Evolutionary conservation across 1,140 invertebrate genomes (phyloP), one percentile per base, ranked within the genome.

Genomic region (Drosophila saltans): DNA sequence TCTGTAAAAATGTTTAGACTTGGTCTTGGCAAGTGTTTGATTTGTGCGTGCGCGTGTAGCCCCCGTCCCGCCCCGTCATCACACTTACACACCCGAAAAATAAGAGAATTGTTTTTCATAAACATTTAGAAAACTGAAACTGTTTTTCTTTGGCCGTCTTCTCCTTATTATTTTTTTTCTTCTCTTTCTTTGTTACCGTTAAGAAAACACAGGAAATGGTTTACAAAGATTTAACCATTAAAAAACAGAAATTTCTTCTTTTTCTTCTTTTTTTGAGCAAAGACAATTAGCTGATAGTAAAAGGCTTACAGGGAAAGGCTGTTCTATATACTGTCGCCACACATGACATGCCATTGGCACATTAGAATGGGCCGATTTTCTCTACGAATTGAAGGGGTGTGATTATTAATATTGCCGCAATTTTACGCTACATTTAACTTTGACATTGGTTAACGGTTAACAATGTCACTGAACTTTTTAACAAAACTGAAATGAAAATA

Each of bases 1-100:
- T 89, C 80, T 88, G 84, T 88, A 89, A 89, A 88, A 88, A 88
- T 88, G 84, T 88, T 88, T 88, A 88, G 84, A 88, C 80, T 88
- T 78, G 66, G 70, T 74, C 74, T 70, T 80, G 73, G 84, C 68
- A 68, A 65, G 67, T 88, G 77, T 88, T 86, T 88, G 83, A 86
- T 86, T 86, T 89, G 81, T 78, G 76, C 75, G 48, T 40, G 66
- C 43, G 36, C 30, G 52, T 48, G 59, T 64, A 24, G 36, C 33
- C 0, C 9, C 52, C 16, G 16, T 0, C 8, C 52, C 16, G 16
- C n/a, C 26, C 6, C 2, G 8, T 16, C 33, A 36, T 36, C 6
- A 26, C 21, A 24, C 45, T 21, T 8, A 48, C 45, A 48, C 45
- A 30, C 40, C 57, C 61, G 40, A 39, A 62, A 41, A 69, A 69